Conservation (phyloP, 2,113 vertebrate species). For the Ochotona princeps region DNA sequence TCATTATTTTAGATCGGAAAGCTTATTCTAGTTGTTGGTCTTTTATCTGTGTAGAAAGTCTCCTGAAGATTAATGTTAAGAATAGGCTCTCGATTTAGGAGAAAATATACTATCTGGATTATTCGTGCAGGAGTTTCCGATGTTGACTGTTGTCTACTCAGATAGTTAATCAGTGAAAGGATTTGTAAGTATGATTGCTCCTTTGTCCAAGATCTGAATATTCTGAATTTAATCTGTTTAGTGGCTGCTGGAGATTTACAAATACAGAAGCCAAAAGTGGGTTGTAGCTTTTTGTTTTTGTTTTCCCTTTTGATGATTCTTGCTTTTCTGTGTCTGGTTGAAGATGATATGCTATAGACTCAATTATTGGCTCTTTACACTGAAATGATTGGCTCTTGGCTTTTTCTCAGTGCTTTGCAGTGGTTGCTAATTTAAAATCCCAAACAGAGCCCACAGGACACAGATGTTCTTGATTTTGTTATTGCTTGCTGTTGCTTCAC, state of each 20-base stretch:
- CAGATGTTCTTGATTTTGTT: conserved; percentile 81
- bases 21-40: not conserved
- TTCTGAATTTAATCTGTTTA: conserved; percentile 64
- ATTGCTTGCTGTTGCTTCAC: conserved; percentile 86
- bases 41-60: conserved; percentile 43
- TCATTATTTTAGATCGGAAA: conserved; percentile 48
- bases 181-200: conserved; percentile 39
- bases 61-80: not conserved
- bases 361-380: not conserved
- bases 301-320: not conserved
- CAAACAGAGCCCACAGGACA: conserved; percentile 21
- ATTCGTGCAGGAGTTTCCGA: conserved; percentile 24
- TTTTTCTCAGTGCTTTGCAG: conserved; percentile 70
- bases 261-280: conserved; percentile 26
- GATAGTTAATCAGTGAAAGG: conserved; percentile 42
- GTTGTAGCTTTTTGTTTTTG: conserved; percentile 17
- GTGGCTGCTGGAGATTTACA: conserved; percentile 47
- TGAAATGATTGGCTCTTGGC: conserved; percentile 60
- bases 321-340: conserved; percentile 5
- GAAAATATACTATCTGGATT: conserved; percentile 31
- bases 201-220: conserved; percentile 45
- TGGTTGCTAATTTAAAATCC: conserved; percentile 56
- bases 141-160: not conserved
- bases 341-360: not conserved
- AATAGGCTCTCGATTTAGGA: not conserved